A percentile compares a stretch with the other conserved stretches of the same genome.
Conservation (phyloP, 2,888 invertebrate genomes). For the Slavum lentiscoides region DNA sequence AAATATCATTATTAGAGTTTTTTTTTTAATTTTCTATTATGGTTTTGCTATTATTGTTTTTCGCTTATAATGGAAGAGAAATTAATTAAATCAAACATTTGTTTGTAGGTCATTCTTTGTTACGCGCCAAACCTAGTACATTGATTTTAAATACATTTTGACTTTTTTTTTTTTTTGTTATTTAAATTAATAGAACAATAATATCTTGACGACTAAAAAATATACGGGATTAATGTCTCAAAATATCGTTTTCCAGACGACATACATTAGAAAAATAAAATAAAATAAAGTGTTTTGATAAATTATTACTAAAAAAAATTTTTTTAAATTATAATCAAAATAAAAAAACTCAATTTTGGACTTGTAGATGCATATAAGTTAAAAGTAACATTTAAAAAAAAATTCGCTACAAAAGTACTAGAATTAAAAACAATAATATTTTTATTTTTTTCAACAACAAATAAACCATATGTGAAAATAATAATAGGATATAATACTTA, state of each 20-base stretch:
- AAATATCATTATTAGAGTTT: too few species aligned
- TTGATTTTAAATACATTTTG: conserved; percentile 1
- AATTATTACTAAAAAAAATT: too few species aligned
- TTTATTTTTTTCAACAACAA: too few species aligned
- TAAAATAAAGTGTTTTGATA: neutral
- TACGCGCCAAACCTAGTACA: neutral
- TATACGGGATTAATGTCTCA: neutral
- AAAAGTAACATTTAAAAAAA: too few species aligned
- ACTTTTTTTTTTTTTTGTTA: neutral
- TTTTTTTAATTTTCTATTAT: neutral
- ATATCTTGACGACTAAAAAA: neutral
- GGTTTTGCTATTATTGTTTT: neutral
- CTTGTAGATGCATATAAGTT: too few species aligned
- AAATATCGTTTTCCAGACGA: neutral
- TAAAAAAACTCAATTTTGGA: too few species aligned
- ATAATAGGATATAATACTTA: too few species aligned
- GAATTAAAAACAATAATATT: too few species aligned
- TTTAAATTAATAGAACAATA: conserved; percentile 22
- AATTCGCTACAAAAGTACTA: too few species aligned
- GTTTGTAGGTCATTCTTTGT: conserved; percentile 26
- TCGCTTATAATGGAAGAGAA: conserved; percentile 4
- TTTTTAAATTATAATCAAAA: too few species aligned
- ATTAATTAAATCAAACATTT: conserved; percentile 25
- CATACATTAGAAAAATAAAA: neutral
- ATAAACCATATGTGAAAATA: too few species aligned